These are phyloP conservation scores for Pristionchus pacificus DNA, from an alignment of 1,140 invertebrate species.

Conservation along the genomic window DNA sequence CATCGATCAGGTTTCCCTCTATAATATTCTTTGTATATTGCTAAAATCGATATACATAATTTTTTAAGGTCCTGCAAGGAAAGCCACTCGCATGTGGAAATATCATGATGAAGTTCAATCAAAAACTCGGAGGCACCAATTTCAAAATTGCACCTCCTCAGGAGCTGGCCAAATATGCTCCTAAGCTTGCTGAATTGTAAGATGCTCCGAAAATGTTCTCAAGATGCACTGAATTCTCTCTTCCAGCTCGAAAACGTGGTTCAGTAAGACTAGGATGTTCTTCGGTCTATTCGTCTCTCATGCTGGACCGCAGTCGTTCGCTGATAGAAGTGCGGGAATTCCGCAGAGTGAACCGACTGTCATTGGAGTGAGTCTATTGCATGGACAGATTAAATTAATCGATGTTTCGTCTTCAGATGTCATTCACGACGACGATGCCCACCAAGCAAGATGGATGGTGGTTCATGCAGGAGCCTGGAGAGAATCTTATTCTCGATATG, in stretches of 20 bases:
- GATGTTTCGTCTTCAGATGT: slow-evolving; percentile 1
- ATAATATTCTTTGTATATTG: too few species aligned
- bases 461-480: slow-evolving; percentile 13
- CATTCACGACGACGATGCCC: slow-evolving; percentile 3
- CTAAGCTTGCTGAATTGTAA: background rate
- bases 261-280: slow-evolving; percentile 25
- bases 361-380: slow-evolving; percentile 27
- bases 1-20: slow-evolving; percentile 25
- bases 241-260: slow-evolving; percentile 4
- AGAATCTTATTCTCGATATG: slow-evolving; percentile 6
- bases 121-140: slow-evolving; percentile 32
- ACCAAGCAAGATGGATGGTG: slow-evolving; percentile 1
- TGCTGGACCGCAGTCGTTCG: slow-evolving; percentile 22
- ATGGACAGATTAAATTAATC: background rate
- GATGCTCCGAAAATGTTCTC: background rate
- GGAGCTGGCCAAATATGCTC: background rate
- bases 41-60: too few species aligned
- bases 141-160: background rate
- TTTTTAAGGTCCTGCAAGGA: slow-evolving; percentile 11
- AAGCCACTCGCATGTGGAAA: slow-evolving; percentile 25
- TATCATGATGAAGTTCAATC: slow-evolving; percentile 25
- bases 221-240: background rate
- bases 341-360: slow-evolving; percentile 12
- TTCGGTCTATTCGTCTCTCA: slow-evolving; percentile 30
- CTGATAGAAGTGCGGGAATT: slow-evolving; percentile 4